A percentile compares a stretch with the other conserved stretches of the same genome.
These are phyloP conservation scores for Lophochroa leadbeateri DNA, from an alignment of 2,113 vertebrate species.

Conservation along the genomic window DNA sequence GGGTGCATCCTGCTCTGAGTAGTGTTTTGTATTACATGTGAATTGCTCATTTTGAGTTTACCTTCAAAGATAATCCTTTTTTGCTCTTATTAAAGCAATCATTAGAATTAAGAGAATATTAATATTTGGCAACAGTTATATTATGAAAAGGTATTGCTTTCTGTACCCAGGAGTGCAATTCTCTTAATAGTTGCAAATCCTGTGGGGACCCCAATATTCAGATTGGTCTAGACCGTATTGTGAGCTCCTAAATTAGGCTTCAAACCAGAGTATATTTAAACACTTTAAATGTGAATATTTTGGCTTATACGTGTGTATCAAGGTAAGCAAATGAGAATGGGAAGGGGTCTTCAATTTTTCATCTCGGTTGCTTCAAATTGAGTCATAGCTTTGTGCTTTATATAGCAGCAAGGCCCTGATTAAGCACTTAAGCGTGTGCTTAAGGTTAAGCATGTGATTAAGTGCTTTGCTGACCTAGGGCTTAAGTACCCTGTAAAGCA, in stretches of 20 bases:
- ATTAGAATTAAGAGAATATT: neutral
- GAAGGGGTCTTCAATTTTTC: neutral
- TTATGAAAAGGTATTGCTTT: neutral
- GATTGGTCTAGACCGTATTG: neutral
- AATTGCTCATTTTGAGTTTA: neutral
- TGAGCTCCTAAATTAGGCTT: neutral
- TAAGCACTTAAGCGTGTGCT: conserved; percentile 68
- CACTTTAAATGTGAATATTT: neutral
- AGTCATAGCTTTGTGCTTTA: conserved; percentile 45
- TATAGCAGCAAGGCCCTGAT: conserved; percentile 54
- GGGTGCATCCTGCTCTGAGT: neutral
- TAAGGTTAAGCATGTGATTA: conserved; percentile 68
- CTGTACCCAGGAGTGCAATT: neutral
- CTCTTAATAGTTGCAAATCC: neutral
- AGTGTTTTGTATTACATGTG: neutral
- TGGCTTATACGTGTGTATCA: neutral
- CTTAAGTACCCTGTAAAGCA: conserved; percentile 61
- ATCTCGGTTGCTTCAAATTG: neutral
- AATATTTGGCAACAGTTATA: neutral
- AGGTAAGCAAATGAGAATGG: neutral
- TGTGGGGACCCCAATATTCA: neutral
- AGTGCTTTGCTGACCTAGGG: conserved; percentile 63
- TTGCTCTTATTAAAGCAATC: neutral
- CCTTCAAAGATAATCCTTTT: neutral
- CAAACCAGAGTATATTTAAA: neutral